These are phyloP conservation scores for Carpatolechia fugitivella DNA, from an alignment of 2,888 invertebrate species.

Conservation along the genomic window DNA sequence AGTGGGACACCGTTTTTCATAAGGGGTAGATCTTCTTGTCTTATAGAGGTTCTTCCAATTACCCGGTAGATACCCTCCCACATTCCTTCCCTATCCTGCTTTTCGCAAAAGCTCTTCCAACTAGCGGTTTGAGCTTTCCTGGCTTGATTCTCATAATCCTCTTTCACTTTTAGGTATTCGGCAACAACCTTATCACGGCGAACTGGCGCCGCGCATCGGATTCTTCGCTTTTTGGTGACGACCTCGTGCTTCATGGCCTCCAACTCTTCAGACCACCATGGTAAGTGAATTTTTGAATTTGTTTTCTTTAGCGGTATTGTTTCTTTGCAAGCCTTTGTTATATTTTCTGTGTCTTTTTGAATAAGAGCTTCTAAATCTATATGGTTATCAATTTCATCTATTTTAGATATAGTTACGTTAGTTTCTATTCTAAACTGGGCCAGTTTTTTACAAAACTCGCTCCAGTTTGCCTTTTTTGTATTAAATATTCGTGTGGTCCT, in stretches of 20 bases:
- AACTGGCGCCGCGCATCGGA: neutral
- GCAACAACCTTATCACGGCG: neutral
- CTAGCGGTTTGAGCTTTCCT: neutral
- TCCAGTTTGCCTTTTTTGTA: neutral
- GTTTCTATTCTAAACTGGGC: neutral
- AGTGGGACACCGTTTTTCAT: neutral
- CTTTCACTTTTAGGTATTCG: neutral
- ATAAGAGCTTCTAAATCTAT: neutral
- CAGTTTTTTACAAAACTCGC: neutral
- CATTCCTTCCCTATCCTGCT: too few species aligned
- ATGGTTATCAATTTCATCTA: too few species aligned
- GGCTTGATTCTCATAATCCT: neutral
- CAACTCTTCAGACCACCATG: constrained; percentile 6
- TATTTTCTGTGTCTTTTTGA: neutral
- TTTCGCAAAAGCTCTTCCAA: too few species aligned
- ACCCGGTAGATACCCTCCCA: neutral
- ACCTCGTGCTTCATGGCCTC: neutral
- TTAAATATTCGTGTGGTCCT: neutral
- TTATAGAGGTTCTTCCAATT: neutral
- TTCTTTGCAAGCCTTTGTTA: neutral
- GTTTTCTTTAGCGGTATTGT: neutral
- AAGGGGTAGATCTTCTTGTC: neutral
- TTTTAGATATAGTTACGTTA: neutral
- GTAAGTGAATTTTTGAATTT: neutral
- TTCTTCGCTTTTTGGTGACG: neutral